Base-by-base conservation (phyloP, 2,113 vertebrate genomes). In the Turdus rufiventris region DNA sequence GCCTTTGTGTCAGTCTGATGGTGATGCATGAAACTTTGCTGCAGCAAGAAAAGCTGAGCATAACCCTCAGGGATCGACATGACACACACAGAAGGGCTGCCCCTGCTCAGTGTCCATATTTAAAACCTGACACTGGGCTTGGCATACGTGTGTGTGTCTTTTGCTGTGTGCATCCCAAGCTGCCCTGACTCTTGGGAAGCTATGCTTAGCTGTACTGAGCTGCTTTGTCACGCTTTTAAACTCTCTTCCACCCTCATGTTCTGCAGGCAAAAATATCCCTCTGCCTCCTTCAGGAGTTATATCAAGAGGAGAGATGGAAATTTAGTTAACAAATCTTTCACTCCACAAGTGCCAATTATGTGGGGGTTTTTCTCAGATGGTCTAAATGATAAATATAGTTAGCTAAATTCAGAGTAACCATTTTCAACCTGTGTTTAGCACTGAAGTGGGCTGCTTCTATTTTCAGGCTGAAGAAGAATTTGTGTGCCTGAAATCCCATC, bases 391-490 rank as follows among this genome's bases (percentile, higher is more conserved):
- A 94, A 92, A 95, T 94, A 94, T 92, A 96, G 86, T 58, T 25
- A 60, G 72, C 85, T 94, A 94, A 95, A 96, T 95, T 90, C 82
- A 74, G 94, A 93, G 45, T 76, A 73, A 80, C 92, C 67, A 72
- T 86, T 96, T 96, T 86, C 79, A 96, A 83, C 79, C 83, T 88
- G 72, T 3, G 9, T 93, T 96, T 96, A 96, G 79, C 18, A 2
- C 79, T 70, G 28, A 86, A 95, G 95, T 96, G 79, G 88, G 92
- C 56, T 77, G 72, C 42, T 93, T 93, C 94, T 96, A 96, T 94
- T 93, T 96, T 86, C 0, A 8, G 79, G 33, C 75, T 50, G 20
- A 77, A 95, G 67, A 88, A 90, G 63, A 13, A 3, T 92, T 93
- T 85, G 13, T 2, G 5, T 86, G 85, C 72, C 63, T 94, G 75